Percentiles rank a stretch among this genome's conserved stretches.
These are phyloP conservation scores for Rhinolophus ferrumequinum DNA, from an alignment of 2,113 vertebrate genomes.

Conservation along the genomic window DNA sequence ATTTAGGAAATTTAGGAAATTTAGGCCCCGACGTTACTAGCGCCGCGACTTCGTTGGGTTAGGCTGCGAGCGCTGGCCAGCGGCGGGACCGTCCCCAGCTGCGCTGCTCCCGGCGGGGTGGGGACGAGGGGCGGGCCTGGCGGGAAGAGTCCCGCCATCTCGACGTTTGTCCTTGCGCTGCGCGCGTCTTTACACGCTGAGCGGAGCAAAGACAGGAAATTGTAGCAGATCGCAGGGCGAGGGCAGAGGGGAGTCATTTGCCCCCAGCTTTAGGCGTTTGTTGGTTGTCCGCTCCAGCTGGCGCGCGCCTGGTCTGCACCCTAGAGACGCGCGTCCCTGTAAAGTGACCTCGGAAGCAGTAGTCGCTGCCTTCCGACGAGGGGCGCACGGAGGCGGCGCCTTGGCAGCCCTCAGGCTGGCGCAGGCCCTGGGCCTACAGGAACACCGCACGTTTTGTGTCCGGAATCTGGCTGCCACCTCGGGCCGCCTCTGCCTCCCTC, in stretches of 20 bases:
- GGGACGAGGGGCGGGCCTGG: not conserved
- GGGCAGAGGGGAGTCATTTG: not conserved
- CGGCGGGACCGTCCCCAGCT: not conserved
- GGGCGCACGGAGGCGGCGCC: not conserved
- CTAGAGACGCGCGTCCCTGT: rapidly evolving
- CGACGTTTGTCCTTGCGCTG: rapidly evolving
- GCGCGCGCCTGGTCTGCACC: not conserved
- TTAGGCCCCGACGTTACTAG: not conserved
- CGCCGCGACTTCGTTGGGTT: not conserved
- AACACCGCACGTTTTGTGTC: rapidly evolving
- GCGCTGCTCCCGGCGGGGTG: not conserved
- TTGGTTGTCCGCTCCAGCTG: rapidly evolving
- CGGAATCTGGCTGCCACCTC: too few species aligned
- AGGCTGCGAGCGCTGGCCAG: not conserved
- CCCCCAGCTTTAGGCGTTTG: not conserved
- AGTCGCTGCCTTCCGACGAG: not conserved
- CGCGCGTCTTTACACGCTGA: rapidly evolving
- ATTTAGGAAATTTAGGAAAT: too few species aligned
- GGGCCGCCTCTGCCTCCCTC: not conserved
- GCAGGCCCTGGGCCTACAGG: not conserved
- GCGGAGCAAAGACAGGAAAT: not conserved
- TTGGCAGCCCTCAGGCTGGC: rapidly evolving
- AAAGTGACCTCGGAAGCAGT: conserved; percentile 54
- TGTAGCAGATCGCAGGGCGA: not conserved
- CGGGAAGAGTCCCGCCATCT: not conserved